Evolutionary conservation across 1,140 invertebrate species (phyloP), one percentile per base, ranked within the genome.

Genomic region (Drosophila mojavensis): DNA sequence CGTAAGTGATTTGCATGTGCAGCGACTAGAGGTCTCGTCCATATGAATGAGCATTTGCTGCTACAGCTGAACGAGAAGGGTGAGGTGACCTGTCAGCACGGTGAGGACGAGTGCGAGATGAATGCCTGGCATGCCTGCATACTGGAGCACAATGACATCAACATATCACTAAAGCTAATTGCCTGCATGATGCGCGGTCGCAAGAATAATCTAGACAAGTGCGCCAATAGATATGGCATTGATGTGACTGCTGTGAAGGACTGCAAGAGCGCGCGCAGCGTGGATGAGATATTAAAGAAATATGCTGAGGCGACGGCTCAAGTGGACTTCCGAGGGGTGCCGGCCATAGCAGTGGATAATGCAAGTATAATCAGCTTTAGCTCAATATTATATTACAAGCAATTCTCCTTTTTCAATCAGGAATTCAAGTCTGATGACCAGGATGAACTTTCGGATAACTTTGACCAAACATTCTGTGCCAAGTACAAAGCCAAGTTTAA

Each of bases 91-190:
- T 92, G 91, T 41, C 91, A 92, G 59, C 91, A 92, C 50, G 91
- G 91, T 0, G 45, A 5, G 4, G 7, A 11, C 0, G 91, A 92
- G 51, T 92, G 91, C 54, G 78, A 92, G 33, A 39, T 91, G 17
- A 92, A 92, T 78, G 86, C 89, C 7, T 76, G 90, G 73, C 91
- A 92, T 58, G 91, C 56, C 33, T 92, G 91, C 62, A 81, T 92
- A n/a, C 66, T 92, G 58, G 90, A 92, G 33, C 75, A 91, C 41
- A 76, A 82, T 39, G 65, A 60, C 10, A 66, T 75, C 5, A 39
- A 17, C 11, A 65, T 72, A 5, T 77, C 90, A 48, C 45, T 92
- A 4, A 73, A 85, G 43, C 53, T 92, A 13, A 91, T 92, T 41
- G 61, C 79, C 30, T 92, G 91, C 75, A 74, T 92, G 79, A 79